These are phyloP conservation scores for Streptopelia turtur DNA, from an alignment of 2,797 vertebrate genomes.

Conservation along the genomic window DNA sequence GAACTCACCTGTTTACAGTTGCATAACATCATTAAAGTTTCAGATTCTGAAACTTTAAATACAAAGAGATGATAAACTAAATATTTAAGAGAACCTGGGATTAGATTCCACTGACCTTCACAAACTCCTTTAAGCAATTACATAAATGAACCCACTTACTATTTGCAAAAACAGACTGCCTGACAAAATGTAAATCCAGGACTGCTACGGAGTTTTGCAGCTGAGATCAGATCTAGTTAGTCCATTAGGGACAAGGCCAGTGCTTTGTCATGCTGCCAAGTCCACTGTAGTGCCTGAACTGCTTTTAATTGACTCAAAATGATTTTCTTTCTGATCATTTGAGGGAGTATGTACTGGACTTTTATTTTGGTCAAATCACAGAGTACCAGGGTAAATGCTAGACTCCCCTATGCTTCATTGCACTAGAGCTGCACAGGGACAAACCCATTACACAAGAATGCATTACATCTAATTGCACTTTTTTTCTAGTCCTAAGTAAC, in stretches of 20 bases:
- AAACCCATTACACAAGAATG: neutral
- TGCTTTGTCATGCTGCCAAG: neutral
- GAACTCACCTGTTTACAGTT: constrained; percentile 25
- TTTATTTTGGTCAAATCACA: neutral
- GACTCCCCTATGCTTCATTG: neutral
- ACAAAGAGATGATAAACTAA: constrained; percentile 60
- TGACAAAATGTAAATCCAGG: neutral
- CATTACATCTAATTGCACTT: neutral
- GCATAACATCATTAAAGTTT: constrained; percentile 69
- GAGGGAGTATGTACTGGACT: neutral
- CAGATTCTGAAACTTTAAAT: constrained; percentile 66
- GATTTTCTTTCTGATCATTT: neutral
- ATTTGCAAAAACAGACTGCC: constrained; percentile 10
- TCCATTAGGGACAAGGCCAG: neutral
- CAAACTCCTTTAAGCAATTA: constrained; percentile 34
- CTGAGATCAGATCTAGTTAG: neutral
- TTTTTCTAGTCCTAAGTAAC: neutral
- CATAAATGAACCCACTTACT: constrained; percentile 33
- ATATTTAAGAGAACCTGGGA: constrained; percentile 61
- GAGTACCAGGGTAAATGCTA: neutral
- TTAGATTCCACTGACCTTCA: constrained; percentile 58
- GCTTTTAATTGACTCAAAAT: neutral
- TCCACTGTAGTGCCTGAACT: neutral
- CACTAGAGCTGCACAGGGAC: neutral
- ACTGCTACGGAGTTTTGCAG: neutral